Evolutionary conservation across 2,888 invertebrate genomes (phyloP).

Genomic region (Sinodicranocentrus sp.): DNA sequence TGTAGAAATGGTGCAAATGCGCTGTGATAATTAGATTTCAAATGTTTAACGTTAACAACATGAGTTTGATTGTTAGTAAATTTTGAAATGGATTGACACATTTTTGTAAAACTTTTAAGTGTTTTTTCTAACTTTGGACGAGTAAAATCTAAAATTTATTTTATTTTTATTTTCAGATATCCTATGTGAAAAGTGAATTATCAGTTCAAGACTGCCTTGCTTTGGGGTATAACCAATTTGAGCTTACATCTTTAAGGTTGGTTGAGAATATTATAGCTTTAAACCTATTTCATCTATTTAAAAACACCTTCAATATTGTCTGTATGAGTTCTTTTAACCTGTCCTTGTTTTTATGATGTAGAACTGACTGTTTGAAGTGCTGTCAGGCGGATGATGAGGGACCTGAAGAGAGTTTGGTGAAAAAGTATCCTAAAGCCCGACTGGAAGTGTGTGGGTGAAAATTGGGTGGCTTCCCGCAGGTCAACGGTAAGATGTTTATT

Average conservation of each 20-base stretch:
- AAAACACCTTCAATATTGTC: no score
- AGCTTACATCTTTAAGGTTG: slow-evolving; percentile 83
- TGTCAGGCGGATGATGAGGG: slow-evolving; percentile 74
- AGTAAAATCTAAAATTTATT: not conserved
- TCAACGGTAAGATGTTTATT: slow-evolving; percentile 72
- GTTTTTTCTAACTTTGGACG: not conserved
- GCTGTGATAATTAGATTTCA: not conserved
- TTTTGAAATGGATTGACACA: no score
- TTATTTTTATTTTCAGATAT: slow-evolving; percentile 68
- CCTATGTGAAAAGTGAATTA: slow-evolving; percentile 80
- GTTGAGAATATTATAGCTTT: slow-evolving; percentile 69
- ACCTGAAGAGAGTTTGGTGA: slow-evolving; percentile 81
- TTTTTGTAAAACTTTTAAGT: no score
- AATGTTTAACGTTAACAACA: not conserved
- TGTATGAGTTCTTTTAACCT: not conserved
- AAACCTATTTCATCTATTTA: not conserved
- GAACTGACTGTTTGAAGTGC: slow-evolving; percentile 64
- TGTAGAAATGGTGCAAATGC: not conserved
- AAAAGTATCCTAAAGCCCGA: slow-evolving; percentile 93
- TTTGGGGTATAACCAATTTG: slow-evolving; percentile 91
- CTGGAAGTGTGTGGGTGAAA: slow-evolving; percentile 99
- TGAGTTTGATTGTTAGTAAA: not conserved
- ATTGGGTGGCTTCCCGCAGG: slow-evolving; percentile 97
- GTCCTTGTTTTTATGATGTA: slow-evolving; percentile 11
- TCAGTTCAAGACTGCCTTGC: slow-evolving; percentile 87